Evolutionary conservation across 2,888 invertebrate species (phyloP).

Genomic region (Hololepta plana): DNA sequence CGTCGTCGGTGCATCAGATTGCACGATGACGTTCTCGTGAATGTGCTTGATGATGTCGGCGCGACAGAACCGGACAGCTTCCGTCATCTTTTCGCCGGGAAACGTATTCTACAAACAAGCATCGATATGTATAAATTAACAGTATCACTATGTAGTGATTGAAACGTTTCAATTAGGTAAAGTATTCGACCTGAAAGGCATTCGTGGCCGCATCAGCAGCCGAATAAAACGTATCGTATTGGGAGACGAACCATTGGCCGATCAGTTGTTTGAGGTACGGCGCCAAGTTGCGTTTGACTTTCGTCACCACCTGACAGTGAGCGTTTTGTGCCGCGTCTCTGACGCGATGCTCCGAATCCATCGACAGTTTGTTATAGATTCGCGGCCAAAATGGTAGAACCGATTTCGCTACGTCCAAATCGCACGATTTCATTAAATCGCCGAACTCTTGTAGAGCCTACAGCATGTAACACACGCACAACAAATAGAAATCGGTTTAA

Average conservation of each 20-base stretch:
- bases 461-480: conserved; percentile 2
- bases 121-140: conserved; percentile 1
- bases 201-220: conserved; percentile 53
- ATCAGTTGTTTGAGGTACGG: conserved; percentile 59
- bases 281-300: conserved; percentile 58
- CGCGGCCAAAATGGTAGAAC: conserved; percentile 72
- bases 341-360: conserved; percentile 68
- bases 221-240: conserved; percentile 72
- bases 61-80: conserved; percentile 69
- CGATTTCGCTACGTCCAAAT: conserved; percentile 46
- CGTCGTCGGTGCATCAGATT: conserved; percentile 35
- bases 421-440: conserved; percentile 44
- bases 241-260: conserved; percentile 73
- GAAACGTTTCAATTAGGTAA: not conserved
- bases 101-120: conserved; percentile 46
- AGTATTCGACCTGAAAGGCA: conserved; percentile 39
- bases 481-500: not conserved
- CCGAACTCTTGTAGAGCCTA: conserved; percentile 71
- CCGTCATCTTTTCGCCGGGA: conserved; percentile 54
- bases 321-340: conserved; percentile 61
- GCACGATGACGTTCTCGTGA: conserved; percentile 47
- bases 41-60: conserved; percentile 58
- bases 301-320: conserved; percentile 46
- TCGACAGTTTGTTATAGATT: conserved; percentile 53
- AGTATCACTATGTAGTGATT: too few species aligned